Evolutionary conservation across 2,888 invertebrate genomes (phyloP).

Genomic region (Drosophila nigricruria): DNA sequence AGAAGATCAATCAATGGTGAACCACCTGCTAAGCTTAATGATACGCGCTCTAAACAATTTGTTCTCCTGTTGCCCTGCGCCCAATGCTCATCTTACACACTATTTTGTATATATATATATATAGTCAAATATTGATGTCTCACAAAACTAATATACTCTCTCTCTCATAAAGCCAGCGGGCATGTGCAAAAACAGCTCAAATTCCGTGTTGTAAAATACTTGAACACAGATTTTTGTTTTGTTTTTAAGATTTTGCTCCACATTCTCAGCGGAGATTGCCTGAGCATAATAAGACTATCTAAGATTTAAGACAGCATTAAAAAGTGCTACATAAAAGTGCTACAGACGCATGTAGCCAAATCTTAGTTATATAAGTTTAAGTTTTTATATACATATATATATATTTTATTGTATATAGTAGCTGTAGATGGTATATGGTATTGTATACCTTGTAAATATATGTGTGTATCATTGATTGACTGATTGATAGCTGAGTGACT

Average conservation of each 20-base stretch:
- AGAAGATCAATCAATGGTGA: background rate
- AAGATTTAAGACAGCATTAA: background rate
- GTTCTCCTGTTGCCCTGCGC: background rate
- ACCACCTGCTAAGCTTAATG: background rate
- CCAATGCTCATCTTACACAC: background rate
- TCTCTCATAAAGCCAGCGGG: background rate
- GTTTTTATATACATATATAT: background rate
- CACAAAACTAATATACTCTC: background rate
- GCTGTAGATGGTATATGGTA: background rate
- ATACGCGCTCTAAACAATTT: background rate
- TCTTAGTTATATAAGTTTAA: background rate
- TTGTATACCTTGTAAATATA: background rate
- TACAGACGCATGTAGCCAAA: background rate
- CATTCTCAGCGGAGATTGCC: background rate
- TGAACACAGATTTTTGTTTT: slow-evolving; percentile 23
- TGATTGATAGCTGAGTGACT: background rate
- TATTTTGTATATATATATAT: background rate
- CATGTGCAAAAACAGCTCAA: background rate
- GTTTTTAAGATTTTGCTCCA: background rate
- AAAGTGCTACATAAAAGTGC: background rate
- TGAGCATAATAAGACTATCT: background rate
- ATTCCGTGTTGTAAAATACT: slow-evolving; percentile 45
- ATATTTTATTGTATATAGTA: background rate
- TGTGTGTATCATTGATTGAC: background rate
- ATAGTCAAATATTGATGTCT: background rate